These are phyloP conservation scores for Clarias batrachus DNA, from an alignment of 2,113 vertebrate genomes.

Conservation along the genomic window DNA sequence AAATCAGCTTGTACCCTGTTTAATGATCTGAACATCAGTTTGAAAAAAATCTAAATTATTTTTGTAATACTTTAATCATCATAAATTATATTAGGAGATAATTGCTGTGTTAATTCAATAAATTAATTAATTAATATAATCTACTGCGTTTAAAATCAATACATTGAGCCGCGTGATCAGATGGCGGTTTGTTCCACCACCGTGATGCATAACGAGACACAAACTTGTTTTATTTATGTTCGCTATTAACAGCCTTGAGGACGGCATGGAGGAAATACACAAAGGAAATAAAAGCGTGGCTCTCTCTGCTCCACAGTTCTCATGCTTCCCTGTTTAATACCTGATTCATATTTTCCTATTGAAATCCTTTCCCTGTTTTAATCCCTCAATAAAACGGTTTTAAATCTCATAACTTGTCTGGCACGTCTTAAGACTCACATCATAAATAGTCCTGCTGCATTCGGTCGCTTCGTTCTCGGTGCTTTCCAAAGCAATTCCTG, in stretches of 20 bases:
- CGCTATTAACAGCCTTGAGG: slow-evolving; percentile 12
- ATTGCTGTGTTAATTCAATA: not conserved
- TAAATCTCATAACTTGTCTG: slow-evolving; percentile 73
- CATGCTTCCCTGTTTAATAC: slow-evolving; percentile 56
- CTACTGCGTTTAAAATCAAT: not conserved
- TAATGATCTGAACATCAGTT: not conserved
- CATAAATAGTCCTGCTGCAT: slow-evolving; percentile 74
- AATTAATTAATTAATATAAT: not conserved
- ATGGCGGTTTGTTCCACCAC: not conserved
- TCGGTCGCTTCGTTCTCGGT: slow-evolving; percentile 67
- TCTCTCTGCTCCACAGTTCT: slow-evolving; percentile 58
- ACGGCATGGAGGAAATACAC: not conserved
- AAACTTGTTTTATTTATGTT: slow-evolving; percentile 16
- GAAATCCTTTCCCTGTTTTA: slow-evolving; percentile 62
- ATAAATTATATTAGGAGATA: not conserved
- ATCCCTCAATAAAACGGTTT: slow-evolving; percentile 68
- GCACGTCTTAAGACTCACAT: slow-evolving; percentile 68
- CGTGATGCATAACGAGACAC: not conserved
- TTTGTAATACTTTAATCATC: not conserved
- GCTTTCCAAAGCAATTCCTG: slow-evolving; percentile 71
- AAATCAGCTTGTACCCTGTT: not conserved
- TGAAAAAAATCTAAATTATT: not conserved
- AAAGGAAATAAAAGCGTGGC: slow-evolving; percentile 18
- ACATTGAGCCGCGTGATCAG: no score
- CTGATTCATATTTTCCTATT: slow-evolving; percentile 68